A percentile compares a stretch with the other conserved stretches of the same genome.
Evolutionary conservation across 2,113 vertebrate genomes (phyloP).

Genomic region (Oxygymnocypris stewartii): DNA sequence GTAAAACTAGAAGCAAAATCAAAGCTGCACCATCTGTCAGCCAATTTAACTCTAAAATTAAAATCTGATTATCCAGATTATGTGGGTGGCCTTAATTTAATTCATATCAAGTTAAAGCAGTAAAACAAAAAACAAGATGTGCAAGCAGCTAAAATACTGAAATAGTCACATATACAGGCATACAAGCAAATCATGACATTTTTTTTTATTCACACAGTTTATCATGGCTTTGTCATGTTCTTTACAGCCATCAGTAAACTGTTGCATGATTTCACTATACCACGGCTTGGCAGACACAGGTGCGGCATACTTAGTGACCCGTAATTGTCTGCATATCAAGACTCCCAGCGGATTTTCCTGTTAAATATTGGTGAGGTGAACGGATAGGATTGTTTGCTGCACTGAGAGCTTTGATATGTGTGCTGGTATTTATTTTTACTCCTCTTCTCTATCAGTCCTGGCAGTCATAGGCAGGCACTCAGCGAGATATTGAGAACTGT

Average conservation of each 20-base stretch:
- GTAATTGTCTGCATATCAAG: slow-evolving; percentile 35
- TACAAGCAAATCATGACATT: background rate
- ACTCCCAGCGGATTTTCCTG: slow-evolving; percentile 15
- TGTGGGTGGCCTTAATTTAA: slow-evolving; percentile 33
- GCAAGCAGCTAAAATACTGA: background rate
- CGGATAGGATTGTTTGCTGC: slow-evolving; percentile 41
- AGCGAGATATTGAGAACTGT: slow-evolving; percentile 40
- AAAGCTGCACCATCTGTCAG: slow-evolving; percentile 32
- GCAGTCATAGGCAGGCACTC: slow-evolving; percentile 36
- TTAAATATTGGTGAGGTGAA: slow-evolving; percentile 4
- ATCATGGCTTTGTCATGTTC: background rate
- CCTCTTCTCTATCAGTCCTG: slow-evolving; percentile 20
- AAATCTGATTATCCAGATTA: slow-evolving; percentile 36
- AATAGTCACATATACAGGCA: background rate
- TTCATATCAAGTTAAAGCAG: background rate
- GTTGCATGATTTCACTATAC: slow-evolving; percentile 13
- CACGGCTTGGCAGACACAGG: slow-evolving; percentile 32
- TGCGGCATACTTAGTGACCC: slow-evolving; percentile 34
- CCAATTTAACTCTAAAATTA: slow-evolving; percentile 25
- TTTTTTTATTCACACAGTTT: background rate
- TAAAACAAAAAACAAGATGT: background rate
- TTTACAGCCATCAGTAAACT: slow-evolving; percentile 18
- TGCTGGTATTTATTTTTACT: slow-evolving; percentile 40
- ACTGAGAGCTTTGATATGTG: slow-evolving; percentile 32
- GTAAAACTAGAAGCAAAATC: slow-evolving; percentile 33